Conservation (phyloP, 2,888 invertebrate species). For the Synanthedon vespiformis region DNA sequence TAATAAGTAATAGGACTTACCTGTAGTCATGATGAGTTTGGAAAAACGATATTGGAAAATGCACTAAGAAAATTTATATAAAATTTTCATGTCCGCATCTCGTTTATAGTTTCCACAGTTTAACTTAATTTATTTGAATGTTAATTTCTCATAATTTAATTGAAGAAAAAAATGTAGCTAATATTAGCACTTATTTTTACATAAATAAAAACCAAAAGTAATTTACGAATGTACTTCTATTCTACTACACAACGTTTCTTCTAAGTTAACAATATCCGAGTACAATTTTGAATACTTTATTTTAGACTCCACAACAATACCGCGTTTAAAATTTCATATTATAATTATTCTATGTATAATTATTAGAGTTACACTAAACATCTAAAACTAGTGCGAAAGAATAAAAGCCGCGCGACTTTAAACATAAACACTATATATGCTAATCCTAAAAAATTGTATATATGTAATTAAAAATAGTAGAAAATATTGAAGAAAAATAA, state of each 20-base stretch:
- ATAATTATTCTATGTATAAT: conserved; percentile 13
- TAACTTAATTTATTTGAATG: neutral
- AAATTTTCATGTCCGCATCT: conserved; percentile 37
- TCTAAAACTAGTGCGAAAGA: conserved; percentile 36
- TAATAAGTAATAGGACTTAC: conserved; percentile 24
- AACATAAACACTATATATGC: conserved; percentile 45
- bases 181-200: neutral
- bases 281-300: too few relatives aligned
- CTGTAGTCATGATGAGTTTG: conserved; percentile 35
- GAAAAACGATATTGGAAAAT: neutral
- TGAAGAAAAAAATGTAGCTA: neutral
- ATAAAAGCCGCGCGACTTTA: conserved; percentile 47
- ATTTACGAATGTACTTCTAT: neutral
- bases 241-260: too few relatives aligned
- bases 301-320: neutral
- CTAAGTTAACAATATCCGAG: too few relatives aligned
- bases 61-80: conserved; percentile 29
- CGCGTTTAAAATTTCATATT: conserved; percentile 15
- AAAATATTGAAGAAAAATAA: conserved; percentile 58
- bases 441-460: conserved; percentile 63
- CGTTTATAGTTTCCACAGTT: conserved; percentile 3
- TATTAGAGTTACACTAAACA: conserved; percentile 31
- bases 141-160: neutral
- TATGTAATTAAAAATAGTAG: conserved; percentile 63
- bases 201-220: neutral